These are phyloP conservation scores for Ranitomeya imitator DNA, from an alignment of 2,113 vertebrate species.

Conservation along the genomic window DNA sequence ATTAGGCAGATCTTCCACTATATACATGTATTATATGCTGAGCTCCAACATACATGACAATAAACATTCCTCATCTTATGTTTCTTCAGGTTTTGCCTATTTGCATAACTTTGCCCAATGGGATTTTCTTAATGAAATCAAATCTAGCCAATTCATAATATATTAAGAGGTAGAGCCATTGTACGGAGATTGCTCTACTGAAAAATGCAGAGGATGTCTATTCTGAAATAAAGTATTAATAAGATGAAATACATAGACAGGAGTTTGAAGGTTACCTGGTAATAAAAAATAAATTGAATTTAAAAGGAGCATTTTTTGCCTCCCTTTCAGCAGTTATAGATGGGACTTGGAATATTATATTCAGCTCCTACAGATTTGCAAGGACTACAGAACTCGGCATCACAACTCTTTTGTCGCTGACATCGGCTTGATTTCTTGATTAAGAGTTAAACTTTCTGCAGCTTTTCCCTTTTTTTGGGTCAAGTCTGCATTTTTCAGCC, in stretches of 20 bases:
- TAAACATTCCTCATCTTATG: not conserved
- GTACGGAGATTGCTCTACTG: slow-evolving; percentile 22
- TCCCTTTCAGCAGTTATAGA: slow-evolving; percentile 5
- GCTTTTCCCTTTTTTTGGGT: not conserved
- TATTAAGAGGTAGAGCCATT: slow-evolving; percentile 32
- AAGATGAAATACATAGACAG: slow-evolving; percentile 47
- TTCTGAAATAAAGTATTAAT: slow-evolving; percentile 51
- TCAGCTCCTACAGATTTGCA: slow-evolving; percentile 15
- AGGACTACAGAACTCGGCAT: not conserved
- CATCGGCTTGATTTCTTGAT: slow-evolving; percentile 1
- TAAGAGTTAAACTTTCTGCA: not conserved
- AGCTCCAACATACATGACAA: not conserved
- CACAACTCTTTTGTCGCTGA: not conserved
- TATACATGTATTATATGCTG: not conserved
- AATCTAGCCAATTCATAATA: slow-evolving; percentile 36
- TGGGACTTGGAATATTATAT: slow-evolving; percentile 10
- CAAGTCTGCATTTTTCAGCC: not conserved
- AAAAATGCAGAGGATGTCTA: slow-evolving; percentile 43
- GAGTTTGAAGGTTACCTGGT: slow-evolving; percentile 52
- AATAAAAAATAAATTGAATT: slow-evolving; percentile 55
- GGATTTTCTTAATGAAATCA: slow-evolving; percentile 31
- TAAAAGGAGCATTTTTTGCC: not conserved
- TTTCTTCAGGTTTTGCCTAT: not conserved
- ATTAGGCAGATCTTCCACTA: too few relatives aligned
- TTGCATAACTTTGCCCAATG: not conserved